Conservation (phyloP, 2,888 invertebrate genomes). For the Eudemis profundana region DNA sequence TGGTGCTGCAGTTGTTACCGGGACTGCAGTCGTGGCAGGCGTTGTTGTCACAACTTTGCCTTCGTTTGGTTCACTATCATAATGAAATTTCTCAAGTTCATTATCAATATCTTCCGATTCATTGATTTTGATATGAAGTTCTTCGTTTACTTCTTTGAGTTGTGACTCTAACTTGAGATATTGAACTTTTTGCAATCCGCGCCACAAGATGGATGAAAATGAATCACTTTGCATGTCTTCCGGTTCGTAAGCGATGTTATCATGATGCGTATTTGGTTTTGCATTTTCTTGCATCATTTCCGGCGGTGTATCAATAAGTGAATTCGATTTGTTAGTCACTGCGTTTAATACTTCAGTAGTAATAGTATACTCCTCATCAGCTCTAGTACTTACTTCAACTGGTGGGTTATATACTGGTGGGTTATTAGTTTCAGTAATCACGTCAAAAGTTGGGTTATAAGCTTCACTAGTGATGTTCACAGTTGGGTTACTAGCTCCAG, state of each 20-base stretch:
- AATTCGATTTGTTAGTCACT: constrained; percentile 49
- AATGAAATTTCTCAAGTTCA: constrained; percentile 66
- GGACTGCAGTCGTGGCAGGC: constrained; percentile 38
- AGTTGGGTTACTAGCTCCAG: constrained; percentile 10
- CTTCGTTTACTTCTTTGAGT: constrained; percentile 71
- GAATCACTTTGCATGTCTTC: constrained; percentile 77
- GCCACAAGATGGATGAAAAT: constrained; percentile 72
- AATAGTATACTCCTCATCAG: constrained; percentile 43
- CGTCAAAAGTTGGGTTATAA: constrained; percentile 4
- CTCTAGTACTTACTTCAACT: constrained; percentile 46
- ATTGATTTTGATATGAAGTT: constrained; percentile 72
- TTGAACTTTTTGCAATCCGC: constrained; percentile 75
- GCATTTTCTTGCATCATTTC: constrained; percentile 53
- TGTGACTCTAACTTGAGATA: constrained; percentile 71
- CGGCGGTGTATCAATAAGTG: constrained; percentile 54
- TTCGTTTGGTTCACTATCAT: constrained; percentile 60
- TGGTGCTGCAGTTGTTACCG: constrained; percentile 20
- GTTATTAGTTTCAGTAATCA: constrained; percentile 5
- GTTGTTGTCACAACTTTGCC: constrained; percentile 45
- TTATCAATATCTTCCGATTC: constrained; percentile 62
- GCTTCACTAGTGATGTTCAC: neutral
- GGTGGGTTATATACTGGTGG: constrained; percentile 31
- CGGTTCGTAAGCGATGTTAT: constrained; percentile 72
- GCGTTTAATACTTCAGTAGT: constrained; percentile 43
- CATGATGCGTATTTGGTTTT: constrained; percentile 39